Base-by-base conservation (phyloP, 2,888 invertebrate genomes). In the Erebia ligea region DNA sequence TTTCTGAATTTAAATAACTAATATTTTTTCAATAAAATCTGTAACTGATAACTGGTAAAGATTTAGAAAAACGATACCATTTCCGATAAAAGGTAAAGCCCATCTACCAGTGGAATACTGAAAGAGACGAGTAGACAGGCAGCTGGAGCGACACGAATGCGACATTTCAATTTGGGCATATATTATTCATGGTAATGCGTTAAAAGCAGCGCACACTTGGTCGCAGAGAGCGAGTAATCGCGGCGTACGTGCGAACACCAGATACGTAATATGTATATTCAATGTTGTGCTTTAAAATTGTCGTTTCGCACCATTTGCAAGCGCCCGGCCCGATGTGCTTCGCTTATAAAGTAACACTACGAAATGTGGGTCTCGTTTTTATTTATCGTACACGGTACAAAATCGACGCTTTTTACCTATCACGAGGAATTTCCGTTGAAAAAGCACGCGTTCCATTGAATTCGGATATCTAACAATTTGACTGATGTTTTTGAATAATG, bases 121-220 rank as follows among this genome's bases (percentile, higher is more conserved):
- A 86, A 86, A 84, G 82, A 85, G 78, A 76, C 74, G 82, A 82
- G 82, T 82, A 89, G 90, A 90, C 87, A 89, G 91, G 89, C 87
- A 84, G 86, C 82, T 81, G 82, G 86, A 88, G 88, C 88, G 88
- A 89, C 88, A 84, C 85, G 90, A 91, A 91, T 90, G 88, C 92
- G 92, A 91, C 91, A 90, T 92, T 92, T 92, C 93, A 93, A 92
- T 93, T 92, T 92, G 88, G 86, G 88, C 83, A 90, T 93, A 92
- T 93, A 91, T 92, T 92, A 93, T 92, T 92, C 92, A 93, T 89
- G 91, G 91, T 92, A 93, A 92, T 92, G 89, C 92, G 91, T 91
- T 93, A 91, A 91, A 92, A 93, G 92, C 91, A 86, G 86, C 82
- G 84, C 89, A 87, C 86, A 87, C 86, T 87, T 84, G 86, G 86